A percentile compares a stretch with the other conserved stretches of the same genome.
Conservation (phyloP, 1,140 invertebrate genomes). For the Acyrthosiphon pisum region DNA sequence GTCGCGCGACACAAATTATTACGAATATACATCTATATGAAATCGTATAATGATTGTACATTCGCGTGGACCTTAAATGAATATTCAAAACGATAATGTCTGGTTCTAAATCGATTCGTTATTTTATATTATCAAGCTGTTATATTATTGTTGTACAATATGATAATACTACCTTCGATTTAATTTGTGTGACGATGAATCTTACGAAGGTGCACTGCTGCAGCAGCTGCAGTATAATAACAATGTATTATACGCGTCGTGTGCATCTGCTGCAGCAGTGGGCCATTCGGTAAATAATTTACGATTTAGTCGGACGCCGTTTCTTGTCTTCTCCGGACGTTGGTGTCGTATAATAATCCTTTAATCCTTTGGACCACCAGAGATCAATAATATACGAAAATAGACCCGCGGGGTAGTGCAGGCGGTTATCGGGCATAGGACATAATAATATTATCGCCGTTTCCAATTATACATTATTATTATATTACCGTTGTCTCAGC, state of each 20-base stretch:
- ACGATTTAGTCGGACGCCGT: neutral
- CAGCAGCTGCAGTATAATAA: neutral
- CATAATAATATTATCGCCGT: neutral
- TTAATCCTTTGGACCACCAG: neutral
- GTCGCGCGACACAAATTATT: no score
- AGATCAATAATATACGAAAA: neutral
- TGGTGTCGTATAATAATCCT: conserved; percentile 2
- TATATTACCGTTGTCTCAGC: no score
- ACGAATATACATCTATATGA: neutral
- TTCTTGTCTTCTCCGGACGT: neutral
- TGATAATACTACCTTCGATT: no score
- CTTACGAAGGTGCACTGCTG: neutral
- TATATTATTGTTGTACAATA: no score
- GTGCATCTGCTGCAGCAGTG: neutral
- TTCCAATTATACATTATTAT: neutral
- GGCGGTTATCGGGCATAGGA: neutral
- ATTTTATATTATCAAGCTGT: neutral
- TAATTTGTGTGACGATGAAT: no score
- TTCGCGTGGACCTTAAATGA: neutral
- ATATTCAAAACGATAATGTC: neutral
- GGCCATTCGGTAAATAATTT: conserved; percentile 15
- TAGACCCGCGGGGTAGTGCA: neutral
- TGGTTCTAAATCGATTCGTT: neutral
- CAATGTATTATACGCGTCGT: neutral
- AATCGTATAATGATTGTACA: neutral